These are phyloP conservation scores for Pollachius pollachius DNA, from an alignment of 2,113 vertebrate species.

Conservation along the genomic window DNA sequence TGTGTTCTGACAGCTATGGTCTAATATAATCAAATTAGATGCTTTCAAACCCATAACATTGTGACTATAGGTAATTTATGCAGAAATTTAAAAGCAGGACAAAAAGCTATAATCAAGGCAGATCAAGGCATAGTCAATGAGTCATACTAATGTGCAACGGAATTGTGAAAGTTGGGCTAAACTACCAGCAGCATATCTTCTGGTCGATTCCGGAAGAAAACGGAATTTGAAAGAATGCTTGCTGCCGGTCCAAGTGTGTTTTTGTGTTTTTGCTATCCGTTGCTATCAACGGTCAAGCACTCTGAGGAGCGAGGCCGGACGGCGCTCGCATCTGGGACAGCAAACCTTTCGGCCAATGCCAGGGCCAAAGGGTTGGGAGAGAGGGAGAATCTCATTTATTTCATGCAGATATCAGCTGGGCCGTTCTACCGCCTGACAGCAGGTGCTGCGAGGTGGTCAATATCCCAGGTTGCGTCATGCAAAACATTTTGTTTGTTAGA, in stretches of 20 bases:
- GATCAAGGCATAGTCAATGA: no score
- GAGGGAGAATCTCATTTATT: constrained; percentile 68
- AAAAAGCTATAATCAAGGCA: no score
- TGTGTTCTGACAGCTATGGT: constrained; percentile 18
- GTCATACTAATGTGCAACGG: no score
- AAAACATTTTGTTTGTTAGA: constrained; percentile 36
- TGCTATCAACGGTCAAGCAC: background rate
- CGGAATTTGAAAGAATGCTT: no score
- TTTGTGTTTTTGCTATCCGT: no score
- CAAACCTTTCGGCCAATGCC: constrained; percentile 63
- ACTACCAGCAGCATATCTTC: no score
- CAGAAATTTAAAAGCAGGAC: no score
- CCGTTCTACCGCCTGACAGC: constrained; percentile 60
- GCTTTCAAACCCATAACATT: no score
- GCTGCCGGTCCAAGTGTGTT: no score
- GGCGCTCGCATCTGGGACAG: constrained; percentile 69
- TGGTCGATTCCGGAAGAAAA: no score
- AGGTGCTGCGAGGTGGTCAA: constrained; percentile 44
- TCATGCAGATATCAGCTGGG: constrained; percentile 66
- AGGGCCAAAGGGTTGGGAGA: constrained; percentile 37
- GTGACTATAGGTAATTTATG: no score
- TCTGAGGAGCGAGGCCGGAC: constrained; percentile 58
- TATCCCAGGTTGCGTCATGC: constrained; percentile 37
- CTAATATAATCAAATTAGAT: constrained; percentile 5
- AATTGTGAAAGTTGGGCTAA: no score